Percentiles rank a stretch among this genome's conserved stretches.
These are phyloP conservation scores for Thereva nobilitata DNA, from an alignment of 2,888 invertebrate genomes.

Conservation along the genomic window DNA sequence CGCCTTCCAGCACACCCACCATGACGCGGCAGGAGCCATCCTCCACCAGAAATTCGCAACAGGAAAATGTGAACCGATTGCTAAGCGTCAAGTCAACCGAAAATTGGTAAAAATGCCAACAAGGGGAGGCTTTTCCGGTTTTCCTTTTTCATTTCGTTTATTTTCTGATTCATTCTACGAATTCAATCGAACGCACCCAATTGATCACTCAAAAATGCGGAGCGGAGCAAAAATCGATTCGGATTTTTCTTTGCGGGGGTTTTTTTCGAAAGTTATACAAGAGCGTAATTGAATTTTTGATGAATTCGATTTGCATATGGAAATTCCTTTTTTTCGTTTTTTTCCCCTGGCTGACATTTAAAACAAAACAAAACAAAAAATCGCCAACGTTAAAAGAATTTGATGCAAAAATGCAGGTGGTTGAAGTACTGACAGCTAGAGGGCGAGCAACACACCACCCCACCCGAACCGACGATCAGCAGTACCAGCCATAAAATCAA, in stretches of 20 bases:
- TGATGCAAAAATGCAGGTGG: neutral
- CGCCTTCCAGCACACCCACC: no score
- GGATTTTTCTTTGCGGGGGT: conserved; percentile 2
- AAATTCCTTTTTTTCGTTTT: conserved; percentile 20
- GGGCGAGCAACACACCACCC: conserved; percentile 1
- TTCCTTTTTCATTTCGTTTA: neutral
- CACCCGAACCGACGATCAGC: neutral
- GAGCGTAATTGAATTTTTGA: conserved; percentile 24
- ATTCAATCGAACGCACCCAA: conserved; percentile 30
- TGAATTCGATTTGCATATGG: conserved; percentile 27
- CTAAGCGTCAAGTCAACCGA: conserved; percentile 15
- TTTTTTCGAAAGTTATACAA: conserved; percentile 12
- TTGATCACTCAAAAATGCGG: conserved; percentile 22
- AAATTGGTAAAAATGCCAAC: conserved; percentile 22
- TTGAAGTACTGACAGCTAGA: neutral
- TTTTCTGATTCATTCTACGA: neutral
- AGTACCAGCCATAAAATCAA: neutral
- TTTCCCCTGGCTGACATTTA: conserved; percentile 7
- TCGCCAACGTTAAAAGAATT: neutral
- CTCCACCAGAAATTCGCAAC: conserved; percentile 2
- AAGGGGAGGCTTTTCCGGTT: conserved; percentile 1
- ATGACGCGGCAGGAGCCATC: no score
- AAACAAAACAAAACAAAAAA: neutral
- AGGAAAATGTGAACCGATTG: conserved; percentile 22
- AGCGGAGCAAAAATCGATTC: conserved; percentile 22